Conservation (phyloP, 1,140 invertebrate genomes). For the Macrobrachium nipponense region DNA sequence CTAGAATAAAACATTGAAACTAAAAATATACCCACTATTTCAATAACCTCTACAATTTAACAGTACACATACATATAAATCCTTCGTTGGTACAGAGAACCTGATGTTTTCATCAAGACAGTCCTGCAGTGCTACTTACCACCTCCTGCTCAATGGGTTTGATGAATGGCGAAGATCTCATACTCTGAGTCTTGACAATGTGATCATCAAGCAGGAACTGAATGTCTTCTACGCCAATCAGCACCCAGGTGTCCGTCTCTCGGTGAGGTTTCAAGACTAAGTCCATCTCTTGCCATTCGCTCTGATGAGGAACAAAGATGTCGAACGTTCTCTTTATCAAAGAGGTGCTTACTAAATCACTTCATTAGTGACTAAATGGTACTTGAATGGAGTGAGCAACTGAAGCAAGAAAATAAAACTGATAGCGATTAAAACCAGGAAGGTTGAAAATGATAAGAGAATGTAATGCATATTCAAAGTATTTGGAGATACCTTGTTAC, state of each 20-base stretch:
- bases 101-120: no score
- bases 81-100: background rate
- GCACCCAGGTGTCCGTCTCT: conserved; percentile 91
- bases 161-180: conserved; percentile 97
- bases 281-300: conserved; percentile 89
- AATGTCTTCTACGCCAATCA: conserved; percentile 93
- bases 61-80: background rate
- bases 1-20: no score
- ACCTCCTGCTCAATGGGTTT: conserved; percentile 85
- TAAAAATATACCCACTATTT: background rate
- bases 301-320: background rate
- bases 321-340: no score
- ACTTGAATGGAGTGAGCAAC: no score
- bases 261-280: conserved; percentile 82
- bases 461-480: no score
- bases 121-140: conserved; percentile 24
- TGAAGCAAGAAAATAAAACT: no score
- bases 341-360: no score
- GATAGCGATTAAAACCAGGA: no score
- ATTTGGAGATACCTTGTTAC: no score
- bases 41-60: background rate
- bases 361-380: no score
- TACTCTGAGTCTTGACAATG: conserved; percentile 96
- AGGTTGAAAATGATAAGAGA: no score
- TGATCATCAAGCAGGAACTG: conserved; percentile 96